phyloP scores from a whole-genome alignment of 2,888 invertebrate species.

The Melieria picta region DNA sequence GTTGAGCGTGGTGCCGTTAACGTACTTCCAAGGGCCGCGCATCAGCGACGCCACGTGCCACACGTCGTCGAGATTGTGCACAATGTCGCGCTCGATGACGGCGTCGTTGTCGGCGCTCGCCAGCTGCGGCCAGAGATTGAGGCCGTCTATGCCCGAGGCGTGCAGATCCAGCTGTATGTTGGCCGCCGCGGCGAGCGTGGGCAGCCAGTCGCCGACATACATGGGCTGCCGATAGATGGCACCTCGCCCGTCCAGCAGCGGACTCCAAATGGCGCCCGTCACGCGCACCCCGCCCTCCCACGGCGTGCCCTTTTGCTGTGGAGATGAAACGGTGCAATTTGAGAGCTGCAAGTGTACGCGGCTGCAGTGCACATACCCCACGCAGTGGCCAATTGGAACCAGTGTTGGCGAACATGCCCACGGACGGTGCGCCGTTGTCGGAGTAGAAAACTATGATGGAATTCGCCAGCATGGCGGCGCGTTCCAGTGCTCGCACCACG shows the following conservation, averaged over 20 bases:
- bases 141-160: conserved; percentile 70
- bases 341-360: background rate
- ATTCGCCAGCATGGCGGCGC: conserved; percentile 78
- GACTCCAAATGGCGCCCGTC: conserved; percentile 80
- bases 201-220: conserved; percentile 86
- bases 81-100: conserved; percentile 70
- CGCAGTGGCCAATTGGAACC: conserved; percentile 84
- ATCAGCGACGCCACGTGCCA: conserved; percentile 58
- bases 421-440: conserved; percentile 87
- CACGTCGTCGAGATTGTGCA: conserved; percentile 78
- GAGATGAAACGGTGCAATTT: background rate
- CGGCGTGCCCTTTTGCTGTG: conserved; percentile 77
- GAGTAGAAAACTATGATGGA: conserved; percentile 86
- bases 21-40: conserved; percentile 55
- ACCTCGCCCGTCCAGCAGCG: conserved; percentile 67
- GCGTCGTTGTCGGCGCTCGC: conserved; percentile 28
- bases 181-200: conserved; percentile 71
- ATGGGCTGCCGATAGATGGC: conserved; percentile 74
- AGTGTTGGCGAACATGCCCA: conserved; percentile 76
- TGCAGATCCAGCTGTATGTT: conserved; percentile 48
- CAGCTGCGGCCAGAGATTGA: conserved; percentile 76
- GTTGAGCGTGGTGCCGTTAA: conserved; percentile 58
- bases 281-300: conserved; percentile 89
- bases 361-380: conserved; percentile 69
- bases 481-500: conserved; percentile 75